Base-by-base conservation (phyloP, 1,140 invertebrate genomes). In the Maconellicoccus hirsutus region DNA sequence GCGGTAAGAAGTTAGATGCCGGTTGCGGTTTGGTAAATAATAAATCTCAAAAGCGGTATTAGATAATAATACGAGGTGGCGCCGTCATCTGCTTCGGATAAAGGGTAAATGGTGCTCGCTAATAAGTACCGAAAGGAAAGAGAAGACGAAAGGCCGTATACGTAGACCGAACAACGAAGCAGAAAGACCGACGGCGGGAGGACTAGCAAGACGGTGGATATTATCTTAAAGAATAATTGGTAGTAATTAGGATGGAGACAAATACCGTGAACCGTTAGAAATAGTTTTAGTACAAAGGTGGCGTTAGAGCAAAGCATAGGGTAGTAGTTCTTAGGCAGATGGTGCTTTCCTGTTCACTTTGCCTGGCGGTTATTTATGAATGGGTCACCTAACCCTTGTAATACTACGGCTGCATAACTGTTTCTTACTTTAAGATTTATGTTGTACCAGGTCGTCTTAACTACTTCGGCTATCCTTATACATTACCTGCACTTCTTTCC, bases 341-440 rank as follows among this genome's bases (percentile, higher is more conserved):
- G 61, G 61, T 66, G 61, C 61, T 66, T 66, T 66, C 25, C 61
- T 66, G 61, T 26, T 66, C 22, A 23, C 61, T 66, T 66, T 26
- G 61, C 61, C 61, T 66, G 61, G 61, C 61, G 61, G 61, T 66
- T 66, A 66, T 66, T 66, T 66, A 66, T 26, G 61, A 66, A 19
- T 66, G 61, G 61, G 61, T 66, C 61, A 66, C 61, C 61, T 66
- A 66, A 66, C 61, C 61, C 61, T 66, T 66, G 61, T 66, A 66
- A 66, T 66, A 66, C 61, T 66, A 66, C 61, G 61, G 25, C 61
- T 66, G 61, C 61, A 66, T 66, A 66, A 66, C 61, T 66, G 61
- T 66, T 66, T 66, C 61, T 66, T 66, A 66, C 61, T 66, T 66
- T 66, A 66, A 66, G 61, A 66, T 66, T 66, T 66, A 66, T 66